phyloP scores from a whole-genome alignment of 2,113 vertebrate species.

The Hippocampus zosterae region DNA sequence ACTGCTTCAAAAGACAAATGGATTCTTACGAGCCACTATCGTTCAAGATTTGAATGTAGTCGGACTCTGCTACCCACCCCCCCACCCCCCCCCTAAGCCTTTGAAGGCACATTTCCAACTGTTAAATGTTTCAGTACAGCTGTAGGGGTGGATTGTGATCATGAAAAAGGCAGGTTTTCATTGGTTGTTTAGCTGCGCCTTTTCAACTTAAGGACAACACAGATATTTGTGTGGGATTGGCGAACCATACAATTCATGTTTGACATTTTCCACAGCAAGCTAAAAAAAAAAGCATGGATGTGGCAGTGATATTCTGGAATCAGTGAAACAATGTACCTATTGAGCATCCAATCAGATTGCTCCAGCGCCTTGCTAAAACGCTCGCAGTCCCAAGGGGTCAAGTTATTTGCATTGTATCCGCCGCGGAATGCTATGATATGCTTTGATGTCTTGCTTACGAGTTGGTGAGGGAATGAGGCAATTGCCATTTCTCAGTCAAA shows the following conservation, averaged over 20 bases:
- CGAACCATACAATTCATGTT: not conserved
- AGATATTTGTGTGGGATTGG: not conserved
- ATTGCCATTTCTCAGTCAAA: not conserved
- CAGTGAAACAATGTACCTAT: not conserved
- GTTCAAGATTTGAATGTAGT: not conserved
- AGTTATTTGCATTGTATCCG: not conserved
- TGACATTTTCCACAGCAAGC: not conserved
- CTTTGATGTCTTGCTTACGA: not conserved
- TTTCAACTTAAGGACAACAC: not conserved
- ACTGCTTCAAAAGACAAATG: not conserved
- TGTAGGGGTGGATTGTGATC: not conserved
- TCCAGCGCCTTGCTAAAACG: not conserved
- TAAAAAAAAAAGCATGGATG: not conserved
- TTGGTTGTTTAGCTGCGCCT: not conserved
- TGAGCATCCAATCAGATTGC: not conserved
- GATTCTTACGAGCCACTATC: no score
- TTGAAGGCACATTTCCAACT: no score
- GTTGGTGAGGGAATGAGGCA: not conserved
- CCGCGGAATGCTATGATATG: not conserved
- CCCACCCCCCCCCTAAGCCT: no score
- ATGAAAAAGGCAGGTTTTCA: not conserved
- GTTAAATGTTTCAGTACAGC: no score
- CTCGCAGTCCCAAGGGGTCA: not conserved
- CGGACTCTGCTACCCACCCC: no score
- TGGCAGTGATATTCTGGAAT: not conserved